Base-by-base conservation (phyloP, 2,113 vertebrate species). In the Rhinopomastus cyanomelas region DNA sequence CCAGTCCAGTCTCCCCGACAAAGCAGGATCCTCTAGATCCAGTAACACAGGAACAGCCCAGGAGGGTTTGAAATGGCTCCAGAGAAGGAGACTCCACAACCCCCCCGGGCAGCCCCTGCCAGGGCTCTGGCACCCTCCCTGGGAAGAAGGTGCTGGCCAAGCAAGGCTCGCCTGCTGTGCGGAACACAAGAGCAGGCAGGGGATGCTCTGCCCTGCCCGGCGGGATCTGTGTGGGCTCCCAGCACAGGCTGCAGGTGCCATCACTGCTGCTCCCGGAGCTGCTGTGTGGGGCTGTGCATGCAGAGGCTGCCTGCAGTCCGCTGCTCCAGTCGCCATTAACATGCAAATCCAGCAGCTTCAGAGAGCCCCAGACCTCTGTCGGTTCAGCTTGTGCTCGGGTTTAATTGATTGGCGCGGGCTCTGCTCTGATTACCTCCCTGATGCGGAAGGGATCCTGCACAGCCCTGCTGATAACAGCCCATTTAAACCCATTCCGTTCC, bases 401-500 rank as follows among this genome's bases (percentile, higher is more conserved):
- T 76, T 89, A 93, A 93, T 85, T 93, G 88, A 84, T 90, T 92
- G 78, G 88, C 57, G 81, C 8, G 67, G 83, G 75, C 78, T 83
- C 66, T 15, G 18, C 81, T 91, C 94, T 95, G 95, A 94, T 96
- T 96, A 60, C 89, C 88, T 96, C 75, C 69, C 93, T 56, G 64
- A 37, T 5, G 23, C 56, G 51, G 65, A 65, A 82, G 92, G 85
- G 96, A 95, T 88, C 84, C 74, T 25, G 91, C 87, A 93, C 91
- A 95, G 95, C 95, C 93, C 42, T 36, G 22, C 59, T 78, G 42
- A 91, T 95, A 95, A 89, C 49, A 96, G 95, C 60, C 87, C 90
- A 88, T 95, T 93, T 94, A 85, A 92, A 88, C 42, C 53, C 55
- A 73, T 42, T 93, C 95, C 92, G 85, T 97, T 96, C 93, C 95